These are phyloP conservation scores for Chymomyza fuscimana DNA, from an alignment of 2,888 invertebrate species.

Conservation along the genomic window DNA sequence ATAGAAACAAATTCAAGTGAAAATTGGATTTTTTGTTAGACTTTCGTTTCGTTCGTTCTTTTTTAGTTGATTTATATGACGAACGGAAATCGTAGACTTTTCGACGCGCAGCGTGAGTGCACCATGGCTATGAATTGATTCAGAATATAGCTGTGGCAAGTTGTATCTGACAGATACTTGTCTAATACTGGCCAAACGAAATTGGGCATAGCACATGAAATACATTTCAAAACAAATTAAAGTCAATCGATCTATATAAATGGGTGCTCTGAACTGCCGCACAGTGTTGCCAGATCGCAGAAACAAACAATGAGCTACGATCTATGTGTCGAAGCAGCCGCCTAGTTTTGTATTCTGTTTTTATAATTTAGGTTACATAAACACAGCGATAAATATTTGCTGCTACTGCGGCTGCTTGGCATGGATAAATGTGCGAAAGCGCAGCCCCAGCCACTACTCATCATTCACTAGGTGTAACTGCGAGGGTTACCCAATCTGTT, in stretches of 20 bases:
- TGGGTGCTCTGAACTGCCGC: constrained; percentile 27
- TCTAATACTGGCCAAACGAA: constrained; percentile 37
- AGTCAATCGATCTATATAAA: constrained; percentile 66
- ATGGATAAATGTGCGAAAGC: constrained; percentile 46
- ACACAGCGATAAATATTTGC: constrained; percentile 60
- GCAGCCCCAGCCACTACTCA: constrained; percentile 15
- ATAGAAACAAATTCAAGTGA: constrained; percentile 40
- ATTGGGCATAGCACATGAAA: constrained; percentile 63
- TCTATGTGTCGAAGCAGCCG: constrained; percentile 13
- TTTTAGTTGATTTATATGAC: constrained; percentile 67
- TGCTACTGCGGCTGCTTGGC: constrained; percentile 24
- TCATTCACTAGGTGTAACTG: constrained; percentile 45
- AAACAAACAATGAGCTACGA: constrained; percentile 55
- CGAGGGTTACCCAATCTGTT: constrained; percentile 30
- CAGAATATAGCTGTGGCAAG: constrained; percentile 13
- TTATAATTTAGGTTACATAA: constrained; percentile 68
- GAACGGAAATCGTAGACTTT: constrained; percentile 75
- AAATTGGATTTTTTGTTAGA: constrained; percentile 37
- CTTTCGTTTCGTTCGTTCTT: constrained; percentile 26
- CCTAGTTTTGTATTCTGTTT: constrained; percentile 40
- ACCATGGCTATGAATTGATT: constrained; percentile 32
- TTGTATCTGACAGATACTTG: constrained; percentile 50
- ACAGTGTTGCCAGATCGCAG: constrained; percentile 39
- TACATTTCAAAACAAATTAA: constrained; percentile 73
- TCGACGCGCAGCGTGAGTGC: constrained; percentile 76